These are phyloP conservation scores for Blera fallax DNA, from an alignment of 2,888 invertebrate genomes.

Conservation along the genomic window DNA sequence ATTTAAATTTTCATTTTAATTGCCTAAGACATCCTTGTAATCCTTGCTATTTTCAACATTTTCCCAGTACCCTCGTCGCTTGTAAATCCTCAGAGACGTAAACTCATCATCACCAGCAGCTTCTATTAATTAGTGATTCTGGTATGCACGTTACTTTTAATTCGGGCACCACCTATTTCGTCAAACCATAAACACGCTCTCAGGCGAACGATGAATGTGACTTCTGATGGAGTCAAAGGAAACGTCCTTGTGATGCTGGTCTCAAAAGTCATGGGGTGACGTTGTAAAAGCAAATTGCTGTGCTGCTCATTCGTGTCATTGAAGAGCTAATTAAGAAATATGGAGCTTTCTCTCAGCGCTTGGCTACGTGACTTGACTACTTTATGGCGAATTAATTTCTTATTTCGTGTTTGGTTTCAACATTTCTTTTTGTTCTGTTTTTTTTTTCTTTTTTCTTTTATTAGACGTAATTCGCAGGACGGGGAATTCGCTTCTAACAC, in stretches of 20 bases:
- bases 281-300: constrained; percentile 67
- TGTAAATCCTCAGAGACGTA: constrained; percentile 34
- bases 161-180: constrained; percentile 67
- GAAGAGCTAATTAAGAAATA: constrained; percentile 73
- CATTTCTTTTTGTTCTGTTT: constrained; percentile 20
- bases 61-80: not conserved
- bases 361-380: constrained; percentile 70
- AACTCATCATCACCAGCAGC: constrained; percentile 58
- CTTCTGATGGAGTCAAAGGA: constrained; percentile 65
- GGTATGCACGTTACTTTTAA: constrained; percentile 70
- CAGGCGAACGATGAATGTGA: constrained; percentile 65
- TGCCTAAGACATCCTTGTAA: constrained; percentile 20
- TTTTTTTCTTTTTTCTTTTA: constrained; percentile 3
- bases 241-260: constrained; percentile 64
- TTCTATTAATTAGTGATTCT: constrained; percentile 69
- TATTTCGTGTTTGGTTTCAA: constrained; percentile 71
- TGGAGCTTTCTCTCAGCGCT: constrained; percentile 71
- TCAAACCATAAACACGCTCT: constrained; percentile 72
- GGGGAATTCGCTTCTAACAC: constrained; percentile 3
- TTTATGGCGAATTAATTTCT: constrained; percentile 71
- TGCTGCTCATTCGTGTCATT: constrained; percentile 70
- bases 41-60: not conserved
- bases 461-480: constrained; percentile 43
- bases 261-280: constrained; percentile 61
- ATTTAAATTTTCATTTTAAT: constrained; percentile 38